A percentile compares a stretch with the other conserved stretches of the same genome.
Evolutionary conservation across 1,140 invertebrate species (phyloP).

Genomic region (Orius laevigatus): DNA sequence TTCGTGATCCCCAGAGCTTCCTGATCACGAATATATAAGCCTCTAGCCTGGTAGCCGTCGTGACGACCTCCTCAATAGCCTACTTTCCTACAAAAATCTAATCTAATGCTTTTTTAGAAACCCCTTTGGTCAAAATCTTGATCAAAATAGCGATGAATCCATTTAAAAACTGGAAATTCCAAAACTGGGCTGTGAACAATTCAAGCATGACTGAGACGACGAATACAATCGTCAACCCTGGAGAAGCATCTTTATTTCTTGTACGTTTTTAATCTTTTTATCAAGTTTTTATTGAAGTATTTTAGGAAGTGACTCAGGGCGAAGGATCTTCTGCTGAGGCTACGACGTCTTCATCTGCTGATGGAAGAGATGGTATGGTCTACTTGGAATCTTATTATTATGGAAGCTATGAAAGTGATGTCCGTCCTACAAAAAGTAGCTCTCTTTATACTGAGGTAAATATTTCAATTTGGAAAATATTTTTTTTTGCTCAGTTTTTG

Average conservation of each 20-base stretch:
- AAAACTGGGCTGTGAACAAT: constrained; percentile 25
- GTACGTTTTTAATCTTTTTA: too few species aligned
- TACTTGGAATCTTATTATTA: constrained; percentile 42
- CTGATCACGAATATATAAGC: too few species aligned
- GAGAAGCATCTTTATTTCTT: neutral
- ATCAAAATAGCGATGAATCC: constrained; percentile 56
- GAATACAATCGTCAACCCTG: neutral
- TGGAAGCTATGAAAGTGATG: constrained; percentile 31
- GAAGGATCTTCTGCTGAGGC: neutral
- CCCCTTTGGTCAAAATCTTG: constrained; percentile 35
- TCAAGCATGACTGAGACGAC: constrained; percentile 1
- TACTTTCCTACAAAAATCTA: too few species aligned
- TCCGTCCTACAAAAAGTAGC: constrained; percentile 12
- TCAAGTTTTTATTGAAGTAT: too few species aligned
- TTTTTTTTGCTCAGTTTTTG: neutral
- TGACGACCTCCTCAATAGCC: too few species aligned
- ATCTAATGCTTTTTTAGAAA: constrained; percentile 26
- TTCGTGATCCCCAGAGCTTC: too few species aligned
- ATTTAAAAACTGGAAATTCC: constrained; percentile 59
- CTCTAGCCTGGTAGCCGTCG: too few species aligned
- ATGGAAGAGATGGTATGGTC: neutral
- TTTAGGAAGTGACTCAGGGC: too few species aligned
- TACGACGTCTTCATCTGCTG: neutral
- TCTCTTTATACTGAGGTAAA: constrained; percentile 8
- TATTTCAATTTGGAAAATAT: neutral